Percentiles rank a stretch among this genome's conserved stretches.
These are phyloP conservation scores for Neosilurus hyrtlii DNA, from an alignment of 2,797 vertebrate species.

Conservation along the genomic window DNA sequence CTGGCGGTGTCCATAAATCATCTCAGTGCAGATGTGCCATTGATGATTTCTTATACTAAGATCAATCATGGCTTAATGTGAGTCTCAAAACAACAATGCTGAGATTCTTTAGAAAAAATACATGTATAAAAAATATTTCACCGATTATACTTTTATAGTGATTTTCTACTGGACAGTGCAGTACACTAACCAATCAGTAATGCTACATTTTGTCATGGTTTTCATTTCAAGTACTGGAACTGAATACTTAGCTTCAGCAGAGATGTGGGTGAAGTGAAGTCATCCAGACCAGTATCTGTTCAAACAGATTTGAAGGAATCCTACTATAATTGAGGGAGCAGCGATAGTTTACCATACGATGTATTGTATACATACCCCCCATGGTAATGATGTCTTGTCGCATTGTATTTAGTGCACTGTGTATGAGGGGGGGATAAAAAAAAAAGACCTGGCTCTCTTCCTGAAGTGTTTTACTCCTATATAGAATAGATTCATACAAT, in stretches of 20 bases:
- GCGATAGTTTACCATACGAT: neutral
- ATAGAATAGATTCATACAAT: neutral
- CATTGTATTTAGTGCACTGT: neutral
- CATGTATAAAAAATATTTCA: neutral
- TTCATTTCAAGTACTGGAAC: neutral
- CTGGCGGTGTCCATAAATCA: neutral
- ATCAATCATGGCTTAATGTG: neutral
- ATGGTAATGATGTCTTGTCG: neutral
- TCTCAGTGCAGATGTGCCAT: neutral
- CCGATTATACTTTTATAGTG: neutral
- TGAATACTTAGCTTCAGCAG: neutral
- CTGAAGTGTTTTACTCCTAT: slow-evolving; percentile 1
- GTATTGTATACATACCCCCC: neutral
- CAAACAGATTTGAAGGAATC: neutral
- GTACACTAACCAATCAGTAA: neutral
- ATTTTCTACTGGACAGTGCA: neutral
- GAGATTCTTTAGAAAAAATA: neutral
- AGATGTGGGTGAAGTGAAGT: neutral
- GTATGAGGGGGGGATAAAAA: neutral
- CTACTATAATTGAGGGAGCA: neutral
- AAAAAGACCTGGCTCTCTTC: neutral
- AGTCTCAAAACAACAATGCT: slow-evolving; percentile 5
- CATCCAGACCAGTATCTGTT: neutral
- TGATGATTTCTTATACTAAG: neutral
- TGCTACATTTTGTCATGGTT: neutral